Base-by-base conservation (phyloP, 2,888 invertebrate species). In the Rotaria macrura region DNA sequence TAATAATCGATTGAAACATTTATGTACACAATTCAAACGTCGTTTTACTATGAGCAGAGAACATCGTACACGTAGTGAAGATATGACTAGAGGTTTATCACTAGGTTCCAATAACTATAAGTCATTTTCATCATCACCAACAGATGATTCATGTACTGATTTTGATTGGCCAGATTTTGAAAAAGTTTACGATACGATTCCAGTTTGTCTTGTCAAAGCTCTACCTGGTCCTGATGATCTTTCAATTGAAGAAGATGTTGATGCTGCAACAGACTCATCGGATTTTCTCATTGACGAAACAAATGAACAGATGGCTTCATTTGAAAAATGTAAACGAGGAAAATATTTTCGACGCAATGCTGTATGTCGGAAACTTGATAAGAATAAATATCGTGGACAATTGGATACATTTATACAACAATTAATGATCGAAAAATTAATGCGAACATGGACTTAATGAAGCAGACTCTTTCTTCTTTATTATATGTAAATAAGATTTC, bases 111-210 rank as follows among this genome's bases (percentile, higher is more conserved):
- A 3, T 20, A 65, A 65, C 20, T 79, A 79, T 43, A 79, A 79
- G 43, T 12, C 79, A 40, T 79, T 79, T 79, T 43, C 79, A 25
- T 43, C 79, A 20, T 34, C n/a, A n/a, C n/a, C 65, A 34, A 17
- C 29, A 3, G 65, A 65, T 20, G 65, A 65, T 20, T 10, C 17
- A 17, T 34, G 5, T 34, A 65, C 20, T 34, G 43, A 43, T 12
- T 79, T 79, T n/a, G 40, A 40, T n/a, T 79, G 79, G 79, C 79
- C 79, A 43, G 43, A 79, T 79, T 79, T 79, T 17, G 79, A 79
- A 79, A 40, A 79, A 23, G 25, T 79, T 25, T 79, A 79, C 43
- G 79, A 79, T 43, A 43, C 40, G n/a, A 43, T 79, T 14, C 43
- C 79, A 14, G 0, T 10, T 1, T 79, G 79, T 79, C 79, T 79